Evolutionary conservation across 2,888 invertebrate species (phyloP).

Genomic region (Microchrysa polita): DNA sequence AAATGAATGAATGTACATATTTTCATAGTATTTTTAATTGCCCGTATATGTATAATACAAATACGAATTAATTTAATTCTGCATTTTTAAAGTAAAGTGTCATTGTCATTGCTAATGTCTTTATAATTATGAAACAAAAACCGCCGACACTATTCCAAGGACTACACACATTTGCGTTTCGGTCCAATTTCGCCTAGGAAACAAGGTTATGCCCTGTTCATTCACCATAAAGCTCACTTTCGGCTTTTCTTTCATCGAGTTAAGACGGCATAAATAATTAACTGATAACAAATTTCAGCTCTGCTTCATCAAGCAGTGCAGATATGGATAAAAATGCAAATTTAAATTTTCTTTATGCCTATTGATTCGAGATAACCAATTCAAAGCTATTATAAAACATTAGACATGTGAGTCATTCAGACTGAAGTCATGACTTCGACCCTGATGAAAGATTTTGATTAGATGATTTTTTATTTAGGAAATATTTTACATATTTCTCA

Average conservation of each 20-base stretch:
- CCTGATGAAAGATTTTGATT: not conserved
- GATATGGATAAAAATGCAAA: too few relatives aligned
- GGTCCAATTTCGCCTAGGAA: constrained; percentile 21
- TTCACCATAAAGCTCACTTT: constrained; percentile 1
- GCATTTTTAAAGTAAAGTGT: too few relatives aligned
- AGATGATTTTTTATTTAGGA: not conserved
- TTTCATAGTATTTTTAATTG: too few relatives aligned
- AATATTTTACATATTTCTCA: not conserved
- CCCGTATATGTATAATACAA: too few relatives aligned
- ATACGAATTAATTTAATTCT: too few relatives aligned
- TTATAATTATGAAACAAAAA: too few relatives aligned
- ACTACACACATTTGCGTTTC: too few relatives aligned
- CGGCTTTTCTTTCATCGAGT: constrained; percentile 39
- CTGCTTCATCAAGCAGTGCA: not conserved
- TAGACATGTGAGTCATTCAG: not conserved
- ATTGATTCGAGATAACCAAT: not conserved
- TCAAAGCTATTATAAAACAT: not conserved
- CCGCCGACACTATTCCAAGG: too few relatives aligned
- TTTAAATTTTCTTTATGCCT: too few relatives aligned
- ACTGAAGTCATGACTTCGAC: not conserved
- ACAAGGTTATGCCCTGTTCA: constrained; percentile 19
- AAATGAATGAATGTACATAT: too few relatives aligned
- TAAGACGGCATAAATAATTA: not conserved
- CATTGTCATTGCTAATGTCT: too few relatives aligned
- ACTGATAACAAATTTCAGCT: not conserved